A percentile compares a stretch with the other conserved stretches of the same genome.
These are phyloP conservation scores for Leptothorax acervorum DNA, from an alignment of 2,888 invertebrate species.

Conservation along the genomic window DNA sequence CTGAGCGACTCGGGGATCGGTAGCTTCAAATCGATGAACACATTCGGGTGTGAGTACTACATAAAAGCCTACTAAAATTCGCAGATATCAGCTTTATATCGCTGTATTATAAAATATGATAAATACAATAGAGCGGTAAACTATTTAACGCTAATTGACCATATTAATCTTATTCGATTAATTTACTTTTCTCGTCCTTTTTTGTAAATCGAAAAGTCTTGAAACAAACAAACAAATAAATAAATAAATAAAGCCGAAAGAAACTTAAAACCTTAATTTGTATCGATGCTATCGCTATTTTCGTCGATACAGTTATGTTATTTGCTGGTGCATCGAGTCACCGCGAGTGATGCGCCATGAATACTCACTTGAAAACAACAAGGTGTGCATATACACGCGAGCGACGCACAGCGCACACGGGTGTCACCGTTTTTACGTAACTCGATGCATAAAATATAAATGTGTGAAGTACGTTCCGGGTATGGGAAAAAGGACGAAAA, in stretches of 20 bases:
- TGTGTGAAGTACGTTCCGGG: conserved; percentile 35
- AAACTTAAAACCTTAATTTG: not conserved
- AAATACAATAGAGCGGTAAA: not conserved
- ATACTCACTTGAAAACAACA: conserved; percentile 44
- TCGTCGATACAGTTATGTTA: conserved; percentile 59
- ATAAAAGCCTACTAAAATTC: not conserved
- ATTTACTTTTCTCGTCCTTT: not conserved
- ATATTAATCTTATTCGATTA: not conserved
- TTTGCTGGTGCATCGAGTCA: conserved; percentile 37
- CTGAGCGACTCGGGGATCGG: not conserved
- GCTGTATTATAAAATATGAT: not conserved
- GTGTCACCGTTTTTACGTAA: conserved; percentile 18
- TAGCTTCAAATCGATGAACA: not conserved
- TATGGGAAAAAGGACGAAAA: conserved; percentile 15
- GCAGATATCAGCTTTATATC: not conserved
- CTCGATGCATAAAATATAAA: conserved; percentile 53
- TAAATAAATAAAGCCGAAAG: not conserved
- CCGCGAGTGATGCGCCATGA: conserved; percentile 50
- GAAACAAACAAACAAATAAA: not conserved
- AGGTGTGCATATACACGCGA: not conserved
- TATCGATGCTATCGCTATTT: conserved; percentile 3
- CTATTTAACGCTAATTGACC: not conserved
- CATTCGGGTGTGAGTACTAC: not conserved
- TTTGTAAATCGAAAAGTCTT: not conserved
- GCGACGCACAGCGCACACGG: not conserved